Conservation (phyloP, 2,113 vertebrate genomes). For the Lophura nycthemera region DNA sequence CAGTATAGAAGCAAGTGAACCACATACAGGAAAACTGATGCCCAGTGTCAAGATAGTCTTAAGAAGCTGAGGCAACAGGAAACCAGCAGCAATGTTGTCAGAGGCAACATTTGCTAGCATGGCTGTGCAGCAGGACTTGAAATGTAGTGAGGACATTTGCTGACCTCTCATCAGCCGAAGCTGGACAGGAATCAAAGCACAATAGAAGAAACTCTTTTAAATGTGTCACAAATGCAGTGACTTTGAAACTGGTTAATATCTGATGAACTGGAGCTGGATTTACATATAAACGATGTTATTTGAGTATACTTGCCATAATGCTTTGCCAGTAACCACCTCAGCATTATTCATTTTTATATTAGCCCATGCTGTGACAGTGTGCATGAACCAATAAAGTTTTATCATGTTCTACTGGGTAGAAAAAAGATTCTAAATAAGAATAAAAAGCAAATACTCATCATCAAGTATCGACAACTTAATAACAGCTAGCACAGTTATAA, state of each 20-base stretch:
- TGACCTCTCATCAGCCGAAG: not conserved
- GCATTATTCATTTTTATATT: constrained; percentile 67
- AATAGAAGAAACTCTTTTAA: not conserved
- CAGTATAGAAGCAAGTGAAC: not conserved
- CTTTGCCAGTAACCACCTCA: constrained; percentile 64
- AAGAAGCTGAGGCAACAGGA: not conserved
- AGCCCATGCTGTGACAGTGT: constrained; percentile 38
- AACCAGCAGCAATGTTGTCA: not conserved
- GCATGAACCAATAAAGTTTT: constrained; percentile 26
- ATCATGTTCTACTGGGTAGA: not conserved
- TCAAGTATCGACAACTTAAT: constrained; percentile 31
- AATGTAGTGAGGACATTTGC: not conserved
- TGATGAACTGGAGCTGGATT: constrained; percentile 65
- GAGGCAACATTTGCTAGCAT: not conserved
- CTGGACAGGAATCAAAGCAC: not conserved
- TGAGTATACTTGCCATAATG: constrained; percentile 31
- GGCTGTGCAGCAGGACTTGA: not conserved
- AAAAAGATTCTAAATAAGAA: constrained; percentile 1
- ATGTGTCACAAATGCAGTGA: constrained; percentile 7
- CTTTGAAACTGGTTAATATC: constrained; percentile 38
- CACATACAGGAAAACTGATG: fast-evolving
- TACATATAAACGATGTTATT: constrained; percentile 69
- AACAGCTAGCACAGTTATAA: not conserved
- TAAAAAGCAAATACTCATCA: constrained; percentile 13
- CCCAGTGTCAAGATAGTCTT: not conserved